A percentile compares a stretch with the other conserved stretches of the same genome.
Conservation (phyloP, 2,797 vertebrate genomes). For the Anabacerthia variegaticeps region DNA sequence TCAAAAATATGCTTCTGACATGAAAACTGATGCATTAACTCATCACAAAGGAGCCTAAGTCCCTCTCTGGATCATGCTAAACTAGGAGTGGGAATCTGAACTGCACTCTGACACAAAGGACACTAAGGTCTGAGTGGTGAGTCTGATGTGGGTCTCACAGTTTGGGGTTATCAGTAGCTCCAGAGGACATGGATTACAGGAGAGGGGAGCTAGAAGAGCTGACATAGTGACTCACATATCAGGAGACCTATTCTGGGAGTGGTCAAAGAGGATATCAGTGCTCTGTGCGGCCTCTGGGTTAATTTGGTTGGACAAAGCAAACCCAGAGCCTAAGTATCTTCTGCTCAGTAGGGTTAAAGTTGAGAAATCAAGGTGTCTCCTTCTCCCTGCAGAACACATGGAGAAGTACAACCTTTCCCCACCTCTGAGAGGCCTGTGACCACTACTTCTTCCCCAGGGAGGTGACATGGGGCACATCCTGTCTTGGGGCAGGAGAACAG, state of each 20-base stretch:
- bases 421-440: fast-evolving
- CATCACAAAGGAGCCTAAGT: not conserved
- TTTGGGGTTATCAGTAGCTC: not conserved
- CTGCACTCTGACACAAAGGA: not conserved
- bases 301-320: not conserved
- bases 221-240: fast-evolving
- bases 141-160: not conserved
- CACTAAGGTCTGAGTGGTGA: not conserved
- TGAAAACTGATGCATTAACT: not conserved
- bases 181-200: not conserved
- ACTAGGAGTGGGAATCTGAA: not conserved
- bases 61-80: not conserved
- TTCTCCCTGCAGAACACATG: not conserved
- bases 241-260: not conserved
- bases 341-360: not conserved
- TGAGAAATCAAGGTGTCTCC: not conserved
- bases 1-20: not conserved
- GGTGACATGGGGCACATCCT: not conserved
- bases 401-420: not conserved
- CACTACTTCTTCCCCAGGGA: not conserved
- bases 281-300: not conserved
- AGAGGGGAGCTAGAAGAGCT: not conserved
- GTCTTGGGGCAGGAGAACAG: not conserved
- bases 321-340: not conserved
- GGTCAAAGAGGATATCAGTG: not conserved